Conservation (phyloP, 2,113 vertebrate species). For the Pristiophorus japonicus region DNA sequence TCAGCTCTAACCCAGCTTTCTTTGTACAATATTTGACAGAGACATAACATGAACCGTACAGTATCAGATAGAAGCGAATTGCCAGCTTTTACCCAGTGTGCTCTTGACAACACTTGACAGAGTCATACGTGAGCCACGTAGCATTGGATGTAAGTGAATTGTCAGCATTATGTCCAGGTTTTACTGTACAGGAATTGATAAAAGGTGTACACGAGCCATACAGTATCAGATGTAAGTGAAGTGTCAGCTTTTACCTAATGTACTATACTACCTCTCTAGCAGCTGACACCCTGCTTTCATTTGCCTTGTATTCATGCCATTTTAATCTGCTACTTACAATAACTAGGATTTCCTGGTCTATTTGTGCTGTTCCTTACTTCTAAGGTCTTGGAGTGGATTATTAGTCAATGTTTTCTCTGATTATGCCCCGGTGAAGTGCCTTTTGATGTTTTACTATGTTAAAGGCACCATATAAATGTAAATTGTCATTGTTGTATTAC, state of each 20-base stretch:
- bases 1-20: background rate
- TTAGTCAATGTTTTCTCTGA: background rate
- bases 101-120: constrained; percentile 30
- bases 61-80: constrained; percentile 29
- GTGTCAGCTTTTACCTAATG: background rate
- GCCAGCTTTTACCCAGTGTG: background rate
- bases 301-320: background rate
- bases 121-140: background rate
- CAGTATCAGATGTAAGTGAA: background rate
- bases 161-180: background rate
- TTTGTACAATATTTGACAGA: constrained; percentile 21
- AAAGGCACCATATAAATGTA: background rate
- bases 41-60: background rate
- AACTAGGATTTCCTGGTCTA: background rate
- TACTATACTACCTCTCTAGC: background rate
- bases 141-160: constrained; percentile 2
- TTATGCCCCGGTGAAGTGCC: background rate
- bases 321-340: background rate
- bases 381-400: background rate
- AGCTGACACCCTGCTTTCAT: background rate
- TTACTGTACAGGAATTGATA: constrained; percentile 8
- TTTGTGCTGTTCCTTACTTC: background rate
- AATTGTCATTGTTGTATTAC: background rate
- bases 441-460: background rate
- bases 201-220: constrained; percentile 8